Conservation (phyloP, 23 tunicate species). For the Diplosoma virens region DNA sequence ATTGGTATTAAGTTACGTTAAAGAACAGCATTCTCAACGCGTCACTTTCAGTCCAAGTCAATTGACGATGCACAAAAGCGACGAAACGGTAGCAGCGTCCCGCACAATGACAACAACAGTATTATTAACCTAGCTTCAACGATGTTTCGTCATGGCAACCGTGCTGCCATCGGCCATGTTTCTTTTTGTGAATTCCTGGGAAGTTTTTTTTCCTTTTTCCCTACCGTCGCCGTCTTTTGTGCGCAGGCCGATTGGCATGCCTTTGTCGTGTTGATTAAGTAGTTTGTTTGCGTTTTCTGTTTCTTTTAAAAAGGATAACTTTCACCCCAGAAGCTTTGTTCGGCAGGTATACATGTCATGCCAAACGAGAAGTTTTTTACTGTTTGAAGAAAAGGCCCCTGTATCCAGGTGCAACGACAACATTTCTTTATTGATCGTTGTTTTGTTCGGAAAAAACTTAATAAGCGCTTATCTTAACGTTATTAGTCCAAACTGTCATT, state of each 20-base stretch:
- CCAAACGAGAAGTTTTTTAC: not conserved
- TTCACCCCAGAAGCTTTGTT: conserved; percentile 3
- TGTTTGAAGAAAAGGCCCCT: not conserved
- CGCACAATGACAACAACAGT: conserved; percentile 10
- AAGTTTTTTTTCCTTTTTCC: conserved; percentile 20
- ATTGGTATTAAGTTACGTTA: conserved; percentile 19
- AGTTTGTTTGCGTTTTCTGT: conserved; percentile 10
- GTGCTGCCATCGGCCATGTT: conserved; percentile 31
- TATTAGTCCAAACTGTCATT: not conserved
- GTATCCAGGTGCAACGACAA: conserved; percentile 32
- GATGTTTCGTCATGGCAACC: conserved; percentile 16
- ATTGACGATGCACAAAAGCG: conserved; percentile 32
- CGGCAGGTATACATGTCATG: not conserved
- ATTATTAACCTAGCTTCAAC: conserved; percentile 8
- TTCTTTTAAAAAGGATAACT: conserved; percentile 4
- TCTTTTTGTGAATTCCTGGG: conserved; percentile 24
- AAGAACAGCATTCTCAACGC: conserved; percentile 7
- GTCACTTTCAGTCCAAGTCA: conserved; percentile 1
- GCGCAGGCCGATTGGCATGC: conserved; percentile 3
- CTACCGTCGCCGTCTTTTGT: not conserved
- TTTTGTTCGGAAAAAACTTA: conserved; percentile 9
- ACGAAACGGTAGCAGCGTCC: conserved; percentile 19
- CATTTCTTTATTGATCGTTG: not conserved
- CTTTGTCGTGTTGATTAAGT: conserved; percentile 25
- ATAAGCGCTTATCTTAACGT: conserved; percentile 11